Evolutionary conservation across 2,888 invertebrate species (phyloP).

Genomic region (Biston stratarius): DNA sequence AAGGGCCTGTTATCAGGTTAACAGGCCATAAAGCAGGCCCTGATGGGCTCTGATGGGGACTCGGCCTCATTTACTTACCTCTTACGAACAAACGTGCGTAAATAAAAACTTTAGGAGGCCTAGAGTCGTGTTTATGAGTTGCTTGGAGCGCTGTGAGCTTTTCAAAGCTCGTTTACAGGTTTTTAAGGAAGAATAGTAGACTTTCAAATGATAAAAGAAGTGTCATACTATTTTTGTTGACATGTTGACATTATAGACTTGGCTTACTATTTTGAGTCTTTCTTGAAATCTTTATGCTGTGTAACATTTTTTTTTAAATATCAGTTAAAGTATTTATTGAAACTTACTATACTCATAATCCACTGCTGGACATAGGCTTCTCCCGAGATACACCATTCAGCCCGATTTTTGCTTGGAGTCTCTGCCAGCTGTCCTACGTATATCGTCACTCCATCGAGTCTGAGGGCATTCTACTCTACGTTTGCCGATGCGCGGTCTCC

Average conservation of each 20-base stretch:
- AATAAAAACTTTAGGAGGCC: slow-evolving; percentile 38
- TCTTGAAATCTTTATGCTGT: neutral
- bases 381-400: too few relatives aligned
- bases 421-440: too few relatives aligned
- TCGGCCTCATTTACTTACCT: slow-evolving; percentile 33
- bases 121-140: slow-evolving; percentile 18
- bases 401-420: too few relatives aligned
- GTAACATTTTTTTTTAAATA: too few relatives aligned
- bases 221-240: neutral
- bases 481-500: too few relatives aligned
- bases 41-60: slow-evolving; percentile 33
- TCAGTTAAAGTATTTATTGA: too few relatives aligned
- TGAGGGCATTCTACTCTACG: too few relatives aligned
- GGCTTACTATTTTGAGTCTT: neutral
- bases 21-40: slow-evolving; percentile 43
- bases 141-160: slow-evolving; percentile 1
- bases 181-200: slow-evolving; percentile 6
- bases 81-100: slow-evolving; percentile 24
- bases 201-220: slow-evolving; percentile 14
- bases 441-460: too few relatives aligned
- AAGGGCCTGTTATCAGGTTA: slow-evolving; percentile 40
- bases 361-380: too few relatives aligned
- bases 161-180: slow-evolving; percentile 18
- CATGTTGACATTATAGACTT: neutral
- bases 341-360: too few relatives aligned